Percentiles rank a stretch among this genome's conserved stretches.
Evolutionary conservation across 2,113 vertebrate species (phyloP).

Genomic region (Burhinus oedicnemus): DNA sequence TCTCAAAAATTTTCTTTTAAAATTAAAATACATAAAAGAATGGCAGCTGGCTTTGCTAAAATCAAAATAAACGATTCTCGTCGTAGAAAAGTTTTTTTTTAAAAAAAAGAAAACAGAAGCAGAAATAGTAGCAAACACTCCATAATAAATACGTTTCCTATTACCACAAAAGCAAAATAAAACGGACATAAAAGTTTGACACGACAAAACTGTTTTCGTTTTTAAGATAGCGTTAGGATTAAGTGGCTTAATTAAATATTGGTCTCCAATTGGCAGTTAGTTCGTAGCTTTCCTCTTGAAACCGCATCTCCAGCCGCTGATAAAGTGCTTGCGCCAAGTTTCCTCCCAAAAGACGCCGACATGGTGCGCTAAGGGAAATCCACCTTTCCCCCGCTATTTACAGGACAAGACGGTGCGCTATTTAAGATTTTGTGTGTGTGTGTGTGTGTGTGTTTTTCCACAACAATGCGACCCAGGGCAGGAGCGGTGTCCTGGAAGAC

Average conservation of each 20-base stretch:
- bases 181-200: conserved; percentile 75
- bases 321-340: conserved; percentile 89
- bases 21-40: conserved; percentile 74
- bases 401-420: conserved; percentile 23
- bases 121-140: conserved; percentile 81
- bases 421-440: background rate
- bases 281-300: conserved; percentile 57
- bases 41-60: conserved; percentile 84
- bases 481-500: background rate
- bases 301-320: conserved; percentile 46
- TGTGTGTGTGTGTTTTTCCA: background rate
- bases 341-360: conserved; percentile 29
- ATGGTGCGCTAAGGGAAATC: conserved; percentile 39
- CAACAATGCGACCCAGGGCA: background rate
- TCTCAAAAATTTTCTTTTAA: background rate
- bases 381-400: conserved; percentile 60
- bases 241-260: conserved; percentile 84
- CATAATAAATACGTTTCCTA: conserved; percentile 91
- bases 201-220: conserved; percentile 58
- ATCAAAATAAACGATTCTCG: conserved; percentile 79
- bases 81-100: conserved; percentile 75
- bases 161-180: conserved; percentile 77
- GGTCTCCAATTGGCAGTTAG: conserved; percentile 85
- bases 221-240: conserved; percentile 44
- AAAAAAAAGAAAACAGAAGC: conserved; percentile 63